Conservation (phyloP, 2,888 invertebrate species). For the Aporophyla lueneburgensis region DNA sequence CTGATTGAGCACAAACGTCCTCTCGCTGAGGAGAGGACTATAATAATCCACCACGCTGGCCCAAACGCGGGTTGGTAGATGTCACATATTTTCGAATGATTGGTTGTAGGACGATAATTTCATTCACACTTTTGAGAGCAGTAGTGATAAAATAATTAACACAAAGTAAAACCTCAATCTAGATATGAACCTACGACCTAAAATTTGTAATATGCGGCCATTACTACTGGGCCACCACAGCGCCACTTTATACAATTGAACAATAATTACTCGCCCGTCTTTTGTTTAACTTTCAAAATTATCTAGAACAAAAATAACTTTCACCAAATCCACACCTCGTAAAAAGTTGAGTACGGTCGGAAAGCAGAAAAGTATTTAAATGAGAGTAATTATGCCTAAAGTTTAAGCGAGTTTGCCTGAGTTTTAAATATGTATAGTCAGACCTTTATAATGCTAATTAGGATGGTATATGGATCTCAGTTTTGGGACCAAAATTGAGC, state of each 20-base stretch:
- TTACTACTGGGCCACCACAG: too few species aligned
- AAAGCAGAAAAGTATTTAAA: slow-evolving; percentile 76
- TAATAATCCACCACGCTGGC: too few species aligned
- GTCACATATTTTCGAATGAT: too few species aligned
- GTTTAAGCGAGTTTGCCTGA: slow-evolving; percentile 59
- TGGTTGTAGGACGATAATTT: too few species aligned
- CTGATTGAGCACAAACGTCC: too few species aligned
- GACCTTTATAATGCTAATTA: slow-evolving; percentile 51
- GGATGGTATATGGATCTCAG: slow-evolving; percentile 9
- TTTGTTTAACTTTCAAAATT: slow-evolving; percentile 22
- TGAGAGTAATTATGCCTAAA: slow-evolving; percentile 76
- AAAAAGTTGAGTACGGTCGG: slow-evolving; percentile 52
- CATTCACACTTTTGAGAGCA: too few species aligned
- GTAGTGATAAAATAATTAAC: too few species aligned
- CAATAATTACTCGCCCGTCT: slow-evolving; percentile 7
- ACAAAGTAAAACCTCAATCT: too few species aligned
- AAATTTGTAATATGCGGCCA: too few species aligned
- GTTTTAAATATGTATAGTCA: slow-evolving; percentile 44
- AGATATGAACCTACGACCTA: too few species aligned
- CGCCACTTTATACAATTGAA: not conserved
- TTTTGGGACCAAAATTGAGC: slow-evolving; percentile 19
- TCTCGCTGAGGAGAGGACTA: too few species aligned
- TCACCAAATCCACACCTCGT: slow-evolving; percentile 40
- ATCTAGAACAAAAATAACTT: slow-evolving; percentile 22
- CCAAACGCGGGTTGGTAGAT: too few species aligned